A percentile compares a stretch with the other conserved stretches of the same genome.
These are phyloP conservation scores for Cylas formicarius DNA, from an alignment of 1,140 invertebrate genomes.

Conservation along the genomic window DNA sequence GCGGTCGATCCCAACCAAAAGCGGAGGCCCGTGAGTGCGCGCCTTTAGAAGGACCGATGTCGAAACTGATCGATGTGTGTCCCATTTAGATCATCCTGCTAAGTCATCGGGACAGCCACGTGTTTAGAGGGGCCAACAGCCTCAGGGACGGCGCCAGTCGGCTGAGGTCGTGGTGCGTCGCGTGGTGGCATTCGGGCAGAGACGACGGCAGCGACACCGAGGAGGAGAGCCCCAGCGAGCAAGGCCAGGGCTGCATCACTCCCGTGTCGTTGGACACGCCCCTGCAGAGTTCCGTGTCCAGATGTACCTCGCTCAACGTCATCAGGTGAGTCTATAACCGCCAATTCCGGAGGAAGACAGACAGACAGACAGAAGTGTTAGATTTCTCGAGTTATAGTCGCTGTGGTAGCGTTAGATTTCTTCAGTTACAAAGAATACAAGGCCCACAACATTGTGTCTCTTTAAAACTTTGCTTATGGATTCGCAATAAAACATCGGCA, in stretches of 20 bases:
- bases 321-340: conserved; percentile 52
- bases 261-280: conserved; percentile 81
- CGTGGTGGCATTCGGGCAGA: conserved; percentile 78
- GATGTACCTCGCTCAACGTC: conserved; percentile 74
- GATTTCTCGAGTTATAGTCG: no score
- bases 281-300: conserved; percentile 71
- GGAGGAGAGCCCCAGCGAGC: conserved; percentile 56
- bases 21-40: conserved; percentile 42
- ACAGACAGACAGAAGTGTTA: no score
- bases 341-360: no score
- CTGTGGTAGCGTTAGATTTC: no score
- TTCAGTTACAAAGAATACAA: no score
- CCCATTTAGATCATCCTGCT: no score
- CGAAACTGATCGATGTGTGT: no score
- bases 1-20: conserved; percentile 42
- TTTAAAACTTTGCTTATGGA: no score
- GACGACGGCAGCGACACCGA: conserved; percentile 71
- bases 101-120: no score
- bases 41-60: background rate
- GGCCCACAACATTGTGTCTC: no score
- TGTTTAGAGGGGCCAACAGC: no score
- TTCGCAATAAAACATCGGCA: no score
- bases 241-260: conserved; percentile 68
- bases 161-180: conserved; percentile 70
- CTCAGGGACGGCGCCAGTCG: conserved; percentile 29